phyloP scores from a whole-genome alignment of 2,797 vertebrate genomes.

The Philypnodon macrostomus region DNA sequence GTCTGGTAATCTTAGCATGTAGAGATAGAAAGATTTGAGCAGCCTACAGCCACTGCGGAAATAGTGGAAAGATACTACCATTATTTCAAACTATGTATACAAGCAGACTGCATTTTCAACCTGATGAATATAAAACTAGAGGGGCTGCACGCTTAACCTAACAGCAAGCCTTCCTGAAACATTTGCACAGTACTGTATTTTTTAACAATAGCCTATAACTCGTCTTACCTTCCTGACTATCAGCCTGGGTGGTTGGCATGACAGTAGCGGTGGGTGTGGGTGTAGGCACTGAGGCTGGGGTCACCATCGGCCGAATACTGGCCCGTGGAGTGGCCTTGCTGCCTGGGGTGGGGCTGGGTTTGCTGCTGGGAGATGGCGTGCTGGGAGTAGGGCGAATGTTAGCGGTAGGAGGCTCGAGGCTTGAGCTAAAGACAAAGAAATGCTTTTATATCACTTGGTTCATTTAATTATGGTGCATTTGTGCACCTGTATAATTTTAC shows the following conservation, averaged over 20 bases:
- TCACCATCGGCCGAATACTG: slow-evolving; percentile 96
- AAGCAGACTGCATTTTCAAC: too few species aligned
- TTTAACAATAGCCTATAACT: too few species aligned
- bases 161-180: too few species aligned
- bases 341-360: slow-evolving; percentile 84
- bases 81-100: too few species aligned
- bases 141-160: too few species aligned
- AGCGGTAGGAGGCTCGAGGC: slow-evolving; percentile 91
- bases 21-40: too few species aligned
- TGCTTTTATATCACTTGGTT: background rate
- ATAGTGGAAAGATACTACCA: too few species aligned
- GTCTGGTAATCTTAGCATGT: too few species aligned
- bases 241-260: slow-evolving; percentile 96
- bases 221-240: slow-evolving; percentile 91
- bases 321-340: slow-evolving; percentile 93
- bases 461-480: background rate
- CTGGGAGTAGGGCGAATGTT: slow-evolving; percentile 95
- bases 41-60: too few species aligned
- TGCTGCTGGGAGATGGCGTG: slow-evolving; percentile 85
- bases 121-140: too few species aligned
- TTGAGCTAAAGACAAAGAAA: slow-evolving; percentile 74
- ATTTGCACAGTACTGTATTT: too few species aligned
- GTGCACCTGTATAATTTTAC: slow-evolving; percentile 58
- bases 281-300: slow-evolving; percentile 86
- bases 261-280: slow-evolving; percentile 96